phyloP scores from a whole-genome alignment of 1,140 invertebrate species.

The Epicauta chinensis region DNA sequence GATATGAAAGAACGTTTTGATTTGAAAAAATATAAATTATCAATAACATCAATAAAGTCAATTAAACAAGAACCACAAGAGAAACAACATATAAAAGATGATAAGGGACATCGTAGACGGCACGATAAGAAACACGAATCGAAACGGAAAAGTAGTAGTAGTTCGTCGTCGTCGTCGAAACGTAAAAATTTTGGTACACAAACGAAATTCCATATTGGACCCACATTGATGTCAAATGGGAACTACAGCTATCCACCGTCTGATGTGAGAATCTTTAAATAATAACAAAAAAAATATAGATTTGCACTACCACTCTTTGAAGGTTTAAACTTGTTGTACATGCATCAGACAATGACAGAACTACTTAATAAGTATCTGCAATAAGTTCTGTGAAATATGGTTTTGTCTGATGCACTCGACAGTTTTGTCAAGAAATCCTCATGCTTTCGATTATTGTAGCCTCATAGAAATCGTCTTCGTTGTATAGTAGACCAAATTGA shows the following conservation, averaged over 20 bases:
- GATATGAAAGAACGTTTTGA: constrained; percentile 26
- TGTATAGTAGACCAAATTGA: too few relatives aligned
- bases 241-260: constrained; percentile 38
- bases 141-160: constrained; percentile 13
- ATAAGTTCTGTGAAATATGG: too few relatives aligned
- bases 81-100: constrained; percentile 17
- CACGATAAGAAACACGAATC: constrained; percentile 11
- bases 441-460: too few relatives aligned
- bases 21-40: constrained; percentile 25
- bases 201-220: constrained; percentile 19
- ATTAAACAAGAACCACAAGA: constrained; percentile 19
- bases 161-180: not conserved
- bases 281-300: too few relatives aligned
- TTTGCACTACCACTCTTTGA: too few relatives aligned
- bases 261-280: constrained; percentile 29
- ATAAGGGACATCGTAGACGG: constrained; percentile 4
- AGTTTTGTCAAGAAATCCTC: too few relatives aligned
- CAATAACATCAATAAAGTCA: constrained; percentile 17
- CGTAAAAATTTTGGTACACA: constrained; percentile 17
- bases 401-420: too few relatives aligned
- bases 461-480: too few relatives aligned
- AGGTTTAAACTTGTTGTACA: too few relatives aligned
- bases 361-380: too few relatives aligned
- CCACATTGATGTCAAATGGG: constrained; percentile 36
- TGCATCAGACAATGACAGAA: too few relatives aligned